Conservation (phyloP, 1,140 invertebrate genomes). For the Doryteuthis pealeii region DNA sequence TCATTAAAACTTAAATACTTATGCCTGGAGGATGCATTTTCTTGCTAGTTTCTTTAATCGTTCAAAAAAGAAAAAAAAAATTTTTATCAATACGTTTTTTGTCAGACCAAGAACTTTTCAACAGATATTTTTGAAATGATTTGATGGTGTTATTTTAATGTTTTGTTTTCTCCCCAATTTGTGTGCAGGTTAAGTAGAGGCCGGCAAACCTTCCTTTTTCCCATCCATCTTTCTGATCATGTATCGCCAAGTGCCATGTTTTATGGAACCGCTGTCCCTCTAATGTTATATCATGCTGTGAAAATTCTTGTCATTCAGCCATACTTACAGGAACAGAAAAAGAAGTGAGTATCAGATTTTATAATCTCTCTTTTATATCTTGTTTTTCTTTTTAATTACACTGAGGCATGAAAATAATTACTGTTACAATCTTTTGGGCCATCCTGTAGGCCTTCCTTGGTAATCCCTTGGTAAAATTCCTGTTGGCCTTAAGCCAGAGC, state of each 20-base stretch:
- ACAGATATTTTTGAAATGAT: no score
- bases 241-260: slow-evolving; percentile 85
- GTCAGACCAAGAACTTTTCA: no score
- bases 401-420: neutral
- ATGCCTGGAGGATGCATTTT: no score
- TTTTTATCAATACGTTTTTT: no score
- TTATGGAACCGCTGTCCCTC: slow-evolving; percentile 86
- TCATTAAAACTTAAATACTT: no score
- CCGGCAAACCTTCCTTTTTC: slow-evolving; percentile 85
- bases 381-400: slow-evolving; percentile 15
- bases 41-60: no score
- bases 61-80: no score
- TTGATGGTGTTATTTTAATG: no score
- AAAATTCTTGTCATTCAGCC: slow-evolving; percentile 88
- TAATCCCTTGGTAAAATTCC: no score
- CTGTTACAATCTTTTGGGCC: no score
- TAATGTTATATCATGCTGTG: slow-evolving; percentile 66
- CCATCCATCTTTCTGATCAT: slow-evolving; percentile 88
- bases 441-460: no score
- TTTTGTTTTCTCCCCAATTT: slow-evolving; percentile 19
- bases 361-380: neutral
- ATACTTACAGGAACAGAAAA: slow-evolving; percentile 75
- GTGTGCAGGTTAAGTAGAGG: slow-evolving; percentile 75
- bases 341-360: slow-evolving; percentile 64
- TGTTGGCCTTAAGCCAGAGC: no score